phyloP scores from a whole-genome alignment of 2,797 vertebrate species.

The Oreonectes daqikongensis region DNA sequence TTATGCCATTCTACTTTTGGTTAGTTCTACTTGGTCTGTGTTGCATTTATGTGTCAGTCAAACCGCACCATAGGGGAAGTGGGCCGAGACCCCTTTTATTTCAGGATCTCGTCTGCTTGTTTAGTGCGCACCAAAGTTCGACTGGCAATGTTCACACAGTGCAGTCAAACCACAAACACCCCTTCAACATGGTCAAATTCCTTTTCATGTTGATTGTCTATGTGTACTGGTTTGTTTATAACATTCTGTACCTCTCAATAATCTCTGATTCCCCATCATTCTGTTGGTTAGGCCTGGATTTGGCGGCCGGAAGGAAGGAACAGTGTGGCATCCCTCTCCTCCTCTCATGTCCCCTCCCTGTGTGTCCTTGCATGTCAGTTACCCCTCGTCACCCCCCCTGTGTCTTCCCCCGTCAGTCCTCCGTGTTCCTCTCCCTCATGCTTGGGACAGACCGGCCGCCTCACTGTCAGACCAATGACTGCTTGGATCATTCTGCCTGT shows the following conservation, averaged over 20 bases:
- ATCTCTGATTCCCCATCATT: no score
- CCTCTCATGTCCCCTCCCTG: conserved; percentile 74
- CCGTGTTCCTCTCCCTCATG: conserved; percentile 77
- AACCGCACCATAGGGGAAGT: no score
- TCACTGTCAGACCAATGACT: conserved; percentile 90
- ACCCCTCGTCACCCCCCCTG: conserved; percentile 62
- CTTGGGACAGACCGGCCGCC: conserved; percentile 75
- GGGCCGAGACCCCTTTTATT: no score
- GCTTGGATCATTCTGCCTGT: conserved; percentile 94
- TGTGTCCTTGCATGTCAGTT: conserved; percentile 63
- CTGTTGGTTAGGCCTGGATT: conserved; percentile 58
- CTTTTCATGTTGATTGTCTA: not conserved
- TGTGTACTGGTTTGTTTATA: not conserved
- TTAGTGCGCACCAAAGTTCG: no score
- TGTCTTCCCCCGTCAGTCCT: conserved; percentile 62
- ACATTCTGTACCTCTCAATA: no score
- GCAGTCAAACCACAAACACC: no score
- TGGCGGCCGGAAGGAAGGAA: conserved; percentile 66
- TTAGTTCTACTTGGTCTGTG: no score
- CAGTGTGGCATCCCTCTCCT: conserved; percentile 67
- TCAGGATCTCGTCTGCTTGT: no score
- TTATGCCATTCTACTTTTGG: no score
- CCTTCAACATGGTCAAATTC: not conserved
- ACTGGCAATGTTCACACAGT: no score
- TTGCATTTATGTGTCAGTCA: no score